Conservation (phyloP, 2,888 invertebrate species). For the Agrotis ipsilon region DNA sequence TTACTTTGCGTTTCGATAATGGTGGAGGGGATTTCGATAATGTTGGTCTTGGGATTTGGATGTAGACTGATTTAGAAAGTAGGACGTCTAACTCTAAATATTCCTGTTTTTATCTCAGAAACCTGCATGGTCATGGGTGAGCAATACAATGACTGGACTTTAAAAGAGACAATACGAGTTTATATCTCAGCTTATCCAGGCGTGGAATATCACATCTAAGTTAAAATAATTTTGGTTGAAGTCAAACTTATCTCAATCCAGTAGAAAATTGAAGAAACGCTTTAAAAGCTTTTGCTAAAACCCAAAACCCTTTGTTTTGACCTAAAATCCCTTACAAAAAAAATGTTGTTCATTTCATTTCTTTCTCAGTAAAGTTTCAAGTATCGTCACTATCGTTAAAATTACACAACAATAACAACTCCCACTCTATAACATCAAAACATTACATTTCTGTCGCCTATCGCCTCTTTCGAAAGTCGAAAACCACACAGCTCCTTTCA, state of each 20-base stretch:
- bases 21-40: neutral
- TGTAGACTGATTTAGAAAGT: neutral
- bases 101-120: neutral
- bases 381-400: neutral
- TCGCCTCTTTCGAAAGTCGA: conserved; percentile 22
- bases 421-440: neutral
- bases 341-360: neutral
- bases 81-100: neutral
- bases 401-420: neutral
- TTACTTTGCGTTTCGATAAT: conserved; percentile 9
- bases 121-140: too few species aligned
- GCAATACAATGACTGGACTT: too few species aligned
- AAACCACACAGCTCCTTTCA: conserved; percentile 32
- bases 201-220: too few species aligned
- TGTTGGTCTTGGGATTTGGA: neutral
- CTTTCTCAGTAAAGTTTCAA: neutral
- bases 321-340: neutral
- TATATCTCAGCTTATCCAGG: too few species aligned
- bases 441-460: conserved; percentile 18
- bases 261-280: neutral
- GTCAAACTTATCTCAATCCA: too few species aligned
- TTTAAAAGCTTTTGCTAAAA: neutral
- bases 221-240: too few species aligned
- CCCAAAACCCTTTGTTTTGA: neutral
- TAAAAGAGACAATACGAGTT: too few species aligned